Evolutionary conservation across 2,797 vertebrate species (phyloP).

Genomic region (Rhynchonycteris naso): DNA sequence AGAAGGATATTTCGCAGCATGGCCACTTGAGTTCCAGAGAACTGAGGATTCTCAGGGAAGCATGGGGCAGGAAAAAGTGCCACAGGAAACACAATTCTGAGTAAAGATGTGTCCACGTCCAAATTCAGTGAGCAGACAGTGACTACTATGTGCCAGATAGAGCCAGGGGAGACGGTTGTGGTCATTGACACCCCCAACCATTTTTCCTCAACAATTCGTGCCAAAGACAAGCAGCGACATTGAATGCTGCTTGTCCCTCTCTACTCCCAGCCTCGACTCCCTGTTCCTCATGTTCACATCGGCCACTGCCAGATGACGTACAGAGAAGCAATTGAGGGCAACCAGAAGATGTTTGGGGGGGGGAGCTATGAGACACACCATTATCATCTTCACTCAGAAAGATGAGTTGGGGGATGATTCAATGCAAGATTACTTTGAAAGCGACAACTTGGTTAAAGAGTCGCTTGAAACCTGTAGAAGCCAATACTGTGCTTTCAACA

Average conservation of each 20-base stretch:
- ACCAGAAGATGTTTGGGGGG: not conserved
- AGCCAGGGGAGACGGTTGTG: not conserved
- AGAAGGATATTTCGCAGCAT: fast-evolving
- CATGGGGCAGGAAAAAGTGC: conserved; percentile 43
- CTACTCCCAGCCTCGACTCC: not conserved
- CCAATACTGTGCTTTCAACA: not conserved
- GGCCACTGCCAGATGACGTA: not conserved
- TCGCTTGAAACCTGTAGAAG: not conserved
- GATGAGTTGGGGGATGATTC: not conserved
- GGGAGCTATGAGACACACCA: not conserved
- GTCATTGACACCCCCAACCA: conserved; percentile 67
- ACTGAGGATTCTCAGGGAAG: conserved; percentile 66
- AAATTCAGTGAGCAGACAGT: not conserved
- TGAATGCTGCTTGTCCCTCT: not conserved
- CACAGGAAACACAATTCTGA: conserved; percentile 74
- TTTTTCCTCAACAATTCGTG: not conserved
- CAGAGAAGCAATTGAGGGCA: not conserved
- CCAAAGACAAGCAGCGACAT: fast-evolving
- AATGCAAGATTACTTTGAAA: not conserved
- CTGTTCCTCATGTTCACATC: conserved; percentile 41
- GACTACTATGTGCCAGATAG: conserved; percentile 6
- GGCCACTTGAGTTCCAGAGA: fast-evolving
- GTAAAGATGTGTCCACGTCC: not conserved
- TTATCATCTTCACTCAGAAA: conserved; percentile 58
- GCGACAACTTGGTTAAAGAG: fast-evolving